phyloP scores from a whole-genome alignment of 2,888 invertebrate genomes.

The Idaea aversata region DNA sequence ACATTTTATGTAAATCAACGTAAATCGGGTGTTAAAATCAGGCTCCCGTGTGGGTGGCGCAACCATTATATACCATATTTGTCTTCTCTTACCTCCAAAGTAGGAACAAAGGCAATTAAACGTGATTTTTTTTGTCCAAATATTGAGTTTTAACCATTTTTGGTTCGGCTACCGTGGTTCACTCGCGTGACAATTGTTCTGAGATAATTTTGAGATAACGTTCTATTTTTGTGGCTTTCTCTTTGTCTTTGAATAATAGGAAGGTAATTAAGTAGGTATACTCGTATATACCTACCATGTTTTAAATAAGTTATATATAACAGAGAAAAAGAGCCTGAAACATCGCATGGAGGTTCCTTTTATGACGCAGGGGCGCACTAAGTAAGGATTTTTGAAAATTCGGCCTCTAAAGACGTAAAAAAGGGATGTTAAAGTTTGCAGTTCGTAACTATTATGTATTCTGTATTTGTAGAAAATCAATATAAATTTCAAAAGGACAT shows the following conservation, averaged over 20 bases:
- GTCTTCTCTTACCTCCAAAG: slow-evolving; percentile 15
- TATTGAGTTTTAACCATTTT: slow-evolving; percentile 43
- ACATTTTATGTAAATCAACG: slow-evolving; percentile 25
- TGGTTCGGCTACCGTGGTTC: slow-evolving; percentile 28
- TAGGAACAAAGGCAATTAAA: slow-evolving; percentile 40
- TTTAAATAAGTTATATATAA: too few relatives aligned
- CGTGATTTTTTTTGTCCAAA: slow-evolving; percentile 51
- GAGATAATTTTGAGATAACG: background rate
- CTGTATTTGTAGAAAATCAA: too few relatives aligned
- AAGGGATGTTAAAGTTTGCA: too few relatives aligned
- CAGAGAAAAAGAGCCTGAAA: too few relatives aligned
- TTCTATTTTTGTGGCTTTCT: background rate
- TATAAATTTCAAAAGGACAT: too few relatives aligned
- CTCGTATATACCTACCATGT: too few relatives aligned
- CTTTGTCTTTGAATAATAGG: background rate
- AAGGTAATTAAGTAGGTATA: background rate
- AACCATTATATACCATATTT: slow-evolving; percentile 34
- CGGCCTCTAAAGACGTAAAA: too few relatives aligned
- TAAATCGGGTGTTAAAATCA: slow-evolving; percentile 41
- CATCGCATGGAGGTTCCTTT: too few relatives aligned
- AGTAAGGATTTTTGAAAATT: too few relatives aligned
- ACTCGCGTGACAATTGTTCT: background rate
- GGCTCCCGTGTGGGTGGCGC: slow-evolving; percentile 36
- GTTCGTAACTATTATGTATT: too few relatives aligned
- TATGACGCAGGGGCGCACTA: too few relatives aligned